Evolutionary conservation across 2,113 vertebrate genomes (phyloP).

Genomic region (Plecotus auritus): DNA sequence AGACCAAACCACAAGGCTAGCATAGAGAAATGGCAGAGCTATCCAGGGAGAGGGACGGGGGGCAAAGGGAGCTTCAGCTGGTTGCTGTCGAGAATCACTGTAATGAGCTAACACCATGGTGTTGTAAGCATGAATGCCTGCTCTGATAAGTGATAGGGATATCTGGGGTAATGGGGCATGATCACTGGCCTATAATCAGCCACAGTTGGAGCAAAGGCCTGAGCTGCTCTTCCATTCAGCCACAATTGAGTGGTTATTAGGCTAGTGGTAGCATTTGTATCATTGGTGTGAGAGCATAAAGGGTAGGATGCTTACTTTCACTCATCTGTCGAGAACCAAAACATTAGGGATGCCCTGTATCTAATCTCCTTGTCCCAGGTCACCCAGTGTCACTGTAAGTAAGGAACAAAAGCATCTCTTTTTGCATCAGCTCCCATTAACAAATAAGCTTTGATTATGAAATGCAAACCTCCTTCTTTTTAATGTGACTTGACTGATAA

Average conservation of each 20-base stretch:
- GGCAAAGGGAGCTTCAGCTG: not conserved
- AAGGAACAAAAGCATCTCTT: not conserved
- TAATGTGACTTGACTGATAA: not conserved
- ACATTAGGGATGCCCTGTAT: not conserved
- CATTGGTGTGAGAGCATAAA: not conserved
- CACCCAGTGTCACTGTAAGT: not conserved
- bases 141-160: not conserved
- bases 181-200: not conserved
- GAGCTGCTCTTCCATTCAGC: not conserved
- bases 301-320: not conserved
- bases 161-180: not conserved
- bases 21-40: not conserved
- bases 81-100: not conserved
- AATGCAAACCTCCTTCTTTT: not conserved
- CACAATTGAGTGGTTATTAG: not conserved
- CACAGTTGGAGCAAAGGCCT: not conserved
- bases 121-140: not conserved
- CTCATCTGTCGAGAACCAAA: not conserved
- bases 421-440: not conserved
- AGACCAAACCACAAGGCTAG: not conserved
- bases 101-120: not conserved
- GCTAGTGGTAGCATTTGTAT: not conserved
- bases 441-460: not conserved
- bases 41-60: not conserved
- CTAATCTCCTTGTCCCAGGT: not conserved